Conservation (phyloP, 2,113 vertebrate species). For the Eulemur macaco region DNA sequence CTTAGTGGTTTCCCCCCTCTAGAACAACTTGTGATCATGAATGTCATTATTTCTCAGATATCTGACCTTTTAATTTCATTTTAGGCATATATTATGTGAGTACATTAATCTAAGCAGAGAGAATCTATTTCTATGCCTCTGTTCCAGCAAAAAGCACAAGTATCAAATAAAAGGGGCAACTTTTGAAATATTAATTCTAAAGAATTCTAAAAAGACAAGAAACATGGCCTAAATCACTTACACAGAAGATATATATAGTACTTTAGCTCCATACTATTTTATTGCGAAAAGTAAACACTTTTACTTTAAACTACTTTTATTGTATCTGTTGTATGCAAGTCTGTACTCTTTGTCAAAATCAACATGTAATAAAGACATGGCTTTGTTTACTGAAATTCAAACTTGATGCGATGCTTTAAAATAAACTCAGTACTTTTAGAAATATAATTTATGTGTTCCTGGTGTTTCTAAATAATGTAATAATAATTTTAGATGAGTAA, state of each 20-base stretch:
- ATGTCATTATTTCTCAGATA: constrained; percentile 7
- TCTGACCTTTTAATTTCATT: background rate
- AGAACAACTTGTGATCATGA: background rate
- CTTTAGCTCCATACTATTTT: background rate
- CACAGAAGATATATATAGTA: background rate
- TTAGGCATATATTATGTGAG: background rate
- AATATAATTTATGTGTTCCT: constrained; percentile 42
- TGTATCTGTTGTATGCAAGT: constrained; percentile 1
- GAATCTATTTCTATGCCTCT: background rate
- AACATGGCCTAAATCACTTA: constrained; percentile 2
- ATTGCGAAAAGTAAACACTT: constrained; percentile 29
- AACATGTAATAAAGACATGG: constrained; percentile 47
- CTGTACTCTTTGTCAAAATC: constrained; percentile 47
- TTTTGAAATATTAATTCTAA: constrained; percentile 19
- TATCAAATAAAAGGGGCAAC: background rate
- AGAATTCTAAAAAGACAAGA: constrained; percentile 26
- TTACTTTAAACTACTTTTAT: constrained; percentile 48
- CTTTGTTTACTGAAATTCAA: constrained; percentile 60
- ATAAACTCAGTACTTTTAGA: constrained; percentile 62
- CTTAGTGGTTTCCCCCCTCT: background rate
- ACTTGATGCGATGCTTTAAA: constrained; percentile 55
- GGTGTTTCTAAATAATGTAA: constrained; percentile 44
- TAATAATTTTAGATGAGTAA: constrained; percentile 24
- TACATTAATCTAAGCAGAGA: background rate
- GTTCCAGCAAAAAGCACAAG: constrained; percentile 21